phyloP scores from a whole-genome alignment of 2,113 vertebrate species.

The Ciconia stormi region DNA sequence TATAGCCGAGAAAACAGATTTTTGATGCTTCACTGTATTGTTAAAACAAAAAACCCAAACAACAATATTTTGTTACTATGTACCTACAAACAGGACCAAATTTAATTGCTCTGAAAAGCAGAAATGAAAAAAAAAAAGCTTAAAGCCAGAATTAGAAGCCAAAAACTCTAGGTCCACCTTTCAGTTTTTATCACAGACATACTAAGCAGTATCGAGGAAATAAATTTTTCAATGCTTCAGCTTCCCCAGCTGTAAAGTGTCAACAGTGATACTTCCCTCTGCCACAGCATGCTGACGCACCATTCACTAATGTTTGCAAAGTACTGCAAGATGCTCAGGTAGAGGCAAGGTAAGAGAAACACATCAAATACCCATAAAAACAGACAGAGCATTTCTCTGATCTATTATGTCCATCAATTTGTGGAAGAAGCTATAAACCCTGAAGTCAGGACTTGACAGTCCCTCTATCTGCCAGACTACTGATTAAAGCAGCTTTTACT shows the following conservation, averaged over 20 bases:
- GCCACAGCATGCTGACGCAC: not conserved
- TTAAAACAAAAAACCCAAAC: not conserved
- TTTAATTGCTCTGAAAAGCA: not conserved
- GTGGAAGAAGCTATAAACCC: not conserved
- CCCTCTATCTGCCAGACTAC: not conserved
- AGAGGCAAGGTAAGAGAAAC: not conserved
- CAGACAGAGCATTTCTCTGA: not conserved
- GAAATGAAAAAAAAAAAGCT: not conserved
- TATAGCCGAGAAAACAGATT: not conserved
- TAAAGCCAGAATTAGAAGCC: not conserved
- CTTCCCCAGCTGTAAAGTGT: not conserved
- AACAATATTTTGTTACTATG: not conserved
- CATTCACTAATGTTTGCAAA: not conserved
- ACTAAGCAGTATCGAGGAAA: not conserved
- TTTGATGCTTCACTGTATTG: not conserved
- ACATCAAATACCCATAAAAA: not conserved
- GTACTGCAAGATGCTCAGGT: not conserved
- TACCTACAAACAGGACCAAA: not conserved
- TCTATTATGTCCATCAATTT: not conserved
- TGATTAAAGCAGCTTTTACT: constrained; percentile 4
- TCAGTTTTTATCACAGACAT: not conserved
- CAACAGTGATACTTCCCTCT: not conserved
- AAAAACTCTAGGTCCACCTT: not conserved
- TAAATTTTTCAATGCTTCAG: not conserved
- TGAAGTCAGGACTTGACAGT: not conserved